phyloP scores from a whole-genome alignment of 2,888 invertebrate species.

The Pogonocherus hispidulus region DNA sequence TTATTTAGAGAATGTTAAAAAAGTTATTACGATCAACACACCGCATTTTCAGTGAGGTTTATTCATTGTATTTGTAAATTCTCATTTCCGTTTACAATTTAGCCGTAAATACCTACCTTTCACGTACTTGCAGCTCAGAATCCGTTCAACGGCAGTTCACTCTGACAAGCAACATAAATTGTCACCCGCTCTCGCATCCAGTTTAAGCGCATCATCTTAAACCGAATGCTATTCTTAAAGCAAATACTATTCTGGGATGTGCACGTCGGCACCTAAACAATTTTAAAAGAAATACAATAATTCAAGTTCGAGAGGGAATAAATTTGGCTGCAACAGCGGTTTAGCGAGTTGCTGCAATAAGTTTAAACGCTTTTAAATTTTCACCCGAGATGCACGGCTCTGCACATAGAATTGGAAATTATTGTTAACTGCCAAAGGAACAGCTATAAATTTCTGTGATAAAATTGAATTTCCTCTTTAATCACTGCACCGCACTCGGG shows the following conservation, averaged over 20 bases:
- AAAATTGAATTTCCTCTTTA: constrained; percentile 11
- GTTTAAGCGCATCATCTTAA: constrained; percentile 47
- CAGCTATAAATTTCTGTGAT: constrained; percentile 19
- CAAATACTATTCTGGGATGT: constrained; percentile 49
- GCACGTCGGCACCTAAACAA: constrained; percentile 52
- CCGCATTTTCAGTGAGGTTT: not conserved
- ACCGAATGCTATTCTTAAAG: constrained; percentile 48
- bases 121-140: not conserved
- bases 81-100: not conserved
- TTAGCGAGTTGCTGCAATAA: constrained; percentile 25
- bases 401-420: constrained; percentile 22
- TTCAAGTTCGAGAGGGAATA: constrained; percentile 47
- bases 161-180: constrained; percentile 10
- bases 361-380: constrained; percentile 29
- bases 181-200: constrained; percentile 34
- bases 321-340: constrained; percentile 40
- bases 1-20: too few species aligned
- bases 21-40: too few species aligned
- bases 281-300: constrained; percentile 49
- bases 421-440: constrained; percentile 24
- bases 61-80: not conserved
- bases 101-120: not conserved
- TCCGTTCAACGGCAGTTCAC: not conserved
- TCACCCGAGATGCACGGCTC: not conserved
- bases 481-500: not conserved